Evolutionary conservation across 2,113 vertebrate species (phyloP).

Genomic region (Chamaea fasciata): DNA sequence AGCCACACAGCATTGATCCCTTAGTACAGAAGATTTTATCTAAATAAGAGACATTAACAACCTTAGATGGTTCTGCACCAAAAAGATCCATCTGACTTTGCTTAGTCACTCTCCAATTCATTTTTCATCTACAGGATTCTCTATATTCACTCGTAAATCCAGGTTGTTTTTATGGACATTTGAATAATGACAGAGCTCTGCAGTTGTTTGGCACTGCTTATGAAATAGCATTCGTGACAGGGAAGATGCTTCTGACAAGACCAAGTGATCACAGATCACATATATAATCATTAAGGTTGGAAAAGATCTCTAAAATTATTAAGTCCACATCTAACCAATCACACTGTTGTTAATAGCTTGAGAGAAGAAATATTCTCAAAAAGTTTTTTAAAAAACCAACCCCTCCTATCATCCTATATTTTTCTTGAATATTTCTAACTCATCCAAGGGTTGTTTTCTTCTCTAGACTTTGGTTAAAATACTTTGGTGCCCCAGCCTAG

Average conservation of each 20-base stretch:
- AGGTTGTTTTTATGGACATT: background rate
- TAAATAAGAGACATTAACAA: background rate
- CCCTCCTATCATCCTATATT: background rate
- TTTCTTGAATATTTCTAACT: background rate
- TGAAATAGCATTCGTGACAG: background rate
- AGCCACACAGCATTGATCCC: background rate
- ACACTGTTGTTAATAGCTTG: background rate
- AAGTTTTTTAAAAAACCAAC: background rate
- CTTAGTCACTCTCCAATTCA: constrained; percentile 5
- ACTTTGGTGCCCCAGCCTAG: background rate
- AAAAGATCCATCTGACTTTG: background rate
- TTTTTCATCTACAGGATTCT: background rate
- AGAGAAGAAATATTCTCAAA: background rate
- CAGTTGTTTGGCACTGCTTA: background rate
- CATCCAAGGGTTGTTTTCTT: background rate
- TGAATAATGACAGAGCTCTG: background rate
- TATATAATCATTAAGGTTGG: background rate
- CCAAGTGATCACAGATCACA: background rate
- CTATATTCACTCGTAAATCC: background rate
- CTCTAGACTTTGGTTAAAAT: background rate
- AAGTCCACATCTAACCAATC: background rate
- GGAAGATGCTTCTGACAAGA: background rate
- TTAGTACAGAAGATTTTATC: background rate
- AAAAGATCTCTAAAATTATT: background rate
- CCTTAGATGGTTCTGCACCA: background rate